These are phyloP conservation scores for Sciurus vulgaris DNA, from an alignment of 2,797 vertebrate genomes.

Conservation along the genomic window DNA sequence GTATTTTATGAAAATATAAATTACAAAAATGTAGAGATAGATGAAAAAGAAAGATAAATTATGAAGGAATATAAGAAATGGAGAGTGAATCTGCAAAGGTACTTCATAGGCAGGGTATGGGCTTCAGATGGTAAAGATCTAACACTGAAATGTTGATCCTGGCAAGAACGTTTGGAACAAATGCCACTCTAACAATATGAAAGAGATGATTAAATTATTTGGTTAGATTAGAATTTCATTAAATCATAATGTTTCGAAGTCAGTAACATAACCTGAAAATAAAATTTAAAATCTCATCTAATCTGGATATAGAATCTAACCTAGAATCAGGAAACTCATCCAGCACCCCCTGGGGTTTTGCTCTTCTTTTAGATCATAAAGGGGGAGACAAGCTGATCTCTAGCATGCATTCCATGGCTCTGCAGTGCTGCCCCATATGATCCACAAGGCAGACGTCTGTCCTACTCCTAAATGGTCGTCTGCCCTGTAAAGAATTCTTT, in stretches of 20 bases:
- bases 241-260: conserved; percentile 15
- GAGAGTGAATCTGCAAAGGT: not conserved
- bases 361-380: conserved; percentile 3
- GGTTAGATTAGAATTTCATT: conserved; percentile 30
- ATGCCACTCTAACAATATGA: not conserved
- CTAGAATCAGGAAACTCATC: not conserved
- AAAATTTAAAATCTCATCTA: conserved; percentile 39
- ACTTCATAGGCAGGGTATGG: not conserved
- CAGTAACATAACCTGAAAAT: conserved; percentile 43
- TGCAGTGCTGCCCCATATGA: not conserved
- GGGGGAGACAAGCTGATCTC: not conserved
- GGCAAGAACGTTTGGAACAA: not conserved
- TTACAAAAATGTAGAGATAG: not conserved
- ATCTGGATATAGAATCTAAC: not conserved
- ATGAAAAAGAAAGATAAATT: not conserved
- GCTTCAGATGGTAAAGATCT: not conserved
- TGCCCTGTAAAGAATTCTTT: conserved; percentile 40
- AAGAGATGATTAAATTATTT: conserved; percentile 18
- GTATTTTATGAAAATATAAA: conserved; percentile 43
- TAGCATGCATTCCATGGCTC: not conserved
- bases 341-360: not conserved
- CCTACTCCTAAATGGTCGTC: not conserved
- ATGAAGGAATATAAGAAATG: not conserved
- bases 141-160: not conserved
- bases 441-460: not conserved